A percentile compares a stretch with the other conserved stretches of the same genome.
phyloP scores from a whole-genome alignment of 2,797 vertebrate species.

The Anguilla megastoma region DNA sequence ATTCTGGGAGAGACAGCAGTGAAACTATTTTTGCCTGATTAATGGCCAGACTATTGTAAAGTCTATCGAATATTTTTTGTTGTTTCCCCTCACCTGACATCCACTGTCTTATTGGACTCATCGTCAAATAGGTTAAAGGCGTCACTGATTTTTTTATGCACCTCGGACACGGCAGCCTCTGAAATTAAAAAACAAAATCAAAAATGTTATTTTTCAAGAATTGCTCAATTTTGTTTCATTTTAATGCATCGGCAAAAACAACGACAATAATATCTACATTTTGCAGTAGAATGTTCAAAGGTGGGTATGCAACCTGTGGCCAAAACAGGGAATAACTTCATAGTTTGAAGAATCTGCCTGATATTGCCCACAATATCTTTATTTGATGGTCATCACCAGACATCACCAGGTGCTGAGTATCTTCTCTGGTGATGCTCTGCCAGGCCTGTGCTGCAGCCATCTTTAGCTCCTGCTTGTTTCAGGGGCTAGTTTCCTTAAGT shows the following conservation, averaged over 20 bases:
- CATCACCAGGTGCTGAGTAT: too few species aligned
- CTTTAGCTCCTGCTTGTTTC: too few species aligned
- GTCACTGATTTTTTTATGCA: conserved; percentile 78
- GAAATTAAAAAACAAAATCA: conserved; percentile 46
- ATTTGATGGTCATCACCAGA: too few species aligned
- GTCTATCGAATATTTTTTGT: neutral
- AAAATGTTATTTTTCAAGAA: neutral
- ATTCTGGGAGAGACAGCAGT: neutral
- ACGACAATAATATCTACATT: neutral
- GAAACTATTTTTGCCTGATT: neutral
- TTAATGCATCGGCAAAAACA: neutral
- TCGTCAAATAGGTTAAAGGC: conserved; percentile 91
- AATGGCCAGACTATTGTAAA: neutral
- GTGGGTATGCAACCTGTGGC: neutral
- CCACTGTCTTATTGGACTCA: conserved; percentile 81
- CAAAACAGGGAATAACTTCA: too few species aligned
- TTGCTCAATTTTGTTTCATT: neutral
- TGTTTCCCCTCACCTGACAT: conserved; percentile 81
- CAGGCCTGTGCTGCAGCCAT: too few species aligned
- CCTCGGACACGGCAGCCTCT: conserved; percentile 67
- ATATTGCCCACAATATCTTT: too few species aligned
- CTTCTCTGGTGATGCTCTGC: too few species aligned
- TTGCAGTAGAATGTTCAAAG: neutral
- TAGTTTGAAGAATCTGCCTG: too few species aligned
- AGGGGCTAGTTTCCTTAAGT: too few species aligned